A percentile compares a stretch with the other conserved stretches of the same genome.
Conservation (phyloP, 2,888 invertebrate genomes). For the Polyommatus icarus region DNA sequence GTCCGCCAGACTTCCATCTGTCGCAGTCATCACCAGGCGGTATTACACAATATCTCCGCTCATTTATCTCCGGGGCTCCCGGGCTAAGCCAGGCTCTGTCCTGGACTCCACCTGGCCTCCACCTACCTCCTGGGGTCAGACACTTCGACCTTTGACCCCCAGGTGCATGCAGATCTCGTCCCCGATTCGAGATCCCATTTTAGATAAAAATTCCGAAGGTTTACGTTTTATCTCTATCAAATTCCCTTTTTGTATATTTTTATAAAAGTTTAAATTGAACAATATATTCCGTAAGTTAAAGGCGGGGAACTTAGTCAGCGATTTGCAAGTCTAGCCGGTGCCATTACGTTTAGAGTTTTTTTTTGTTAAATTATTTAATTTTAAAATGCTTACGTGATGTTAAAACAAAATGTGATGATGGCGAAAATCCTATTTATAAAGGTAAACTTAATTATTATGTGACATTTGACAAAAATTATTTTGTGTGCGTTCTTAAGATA, state of each 20-base stretch:
- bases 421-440: neutral
- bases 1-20: neutral
- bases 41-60: neutral
- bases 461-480: neutral
- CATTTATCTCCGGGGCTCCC: neutral
- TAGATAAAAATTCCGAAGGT: neutral
- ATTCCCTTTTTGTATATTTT: constrained; percentile 19
- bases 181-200: constrained; percentile 5
- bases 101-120: neutral
- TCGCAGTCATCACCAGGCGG: neutral
- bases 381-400: neutral
- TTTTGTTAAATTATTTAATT: neutral
- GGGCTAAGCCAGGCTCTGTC: neutral
- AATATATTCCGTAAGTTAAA: neutral
- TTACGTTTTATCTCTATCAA: neutral
- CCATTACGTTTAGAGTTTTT: neutral
- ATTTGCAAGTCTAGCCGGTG: neutral
- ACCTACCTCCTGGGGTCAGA: neutral
- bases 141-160: neutral
- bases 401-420: neutral
- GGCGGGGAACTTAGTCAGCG: neutral
- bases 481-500: neutral
- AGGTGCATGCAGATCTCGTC: neutral
- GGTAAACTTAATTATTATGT: neutral
- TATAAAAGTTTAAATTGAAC: constrained; percentile 21